These are phyloP conservation scores for Coregonus ussuriensis DNA, from an alignment of 2,797 vertebrate genomes.

Conservation along the genomic window DNA sequence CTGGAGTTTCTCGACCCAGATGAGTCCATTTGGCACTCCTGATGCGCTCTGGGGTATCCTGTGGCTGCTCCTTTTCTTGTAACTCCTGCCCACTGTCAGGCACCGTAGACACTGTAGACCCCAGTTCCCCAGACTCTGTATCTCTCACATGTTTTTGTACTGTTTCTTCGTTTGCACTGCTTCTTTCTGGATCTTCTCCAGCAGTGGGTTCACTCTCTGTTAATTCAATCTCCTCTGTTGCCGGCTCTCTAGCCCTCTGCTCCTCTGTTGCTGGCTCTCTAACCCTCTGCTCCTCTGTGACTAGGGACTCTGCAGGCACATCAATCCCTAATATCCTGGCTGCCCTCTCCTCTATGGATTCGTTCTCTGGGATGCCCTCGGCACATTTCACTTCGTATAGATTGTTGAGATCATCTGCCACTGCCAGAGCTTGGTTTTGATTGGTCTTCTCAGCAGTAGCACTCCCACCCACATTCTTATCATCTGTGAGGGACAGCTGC, in stretches of 20 bases:
- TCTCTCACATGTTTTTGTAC: conserved; percentile 31
- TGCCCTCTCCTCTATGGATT: conserved; percentile 77
- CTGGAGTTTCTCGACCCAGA: conserved; percentile 70
- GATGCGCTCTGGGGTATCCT: conserved; percentile 46
- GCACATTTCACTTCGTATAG: conserved; percentile 40
- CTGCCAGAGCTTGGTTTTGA: conserved; percentile 22
- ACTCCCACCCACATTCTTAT: conserved; percentile 30
- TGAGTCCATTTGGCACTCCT: conserved; percentile 64
- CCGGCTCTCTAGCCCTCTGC: conserved; percentile 42
- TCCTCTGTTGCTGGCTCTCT: conserved; percentile 44
- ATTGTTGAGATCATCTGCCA: conserved; percentile 51
- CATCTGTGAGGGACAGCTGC: conserved; percentile 49
- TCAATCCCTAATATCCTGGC: conserved; percentile 82
- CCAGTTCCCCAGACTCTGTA: conserved; percentile 14
- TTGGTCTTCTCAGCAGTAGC: conserved; percentile 37
- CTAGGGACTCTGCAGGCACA: conserved; percentile 79
- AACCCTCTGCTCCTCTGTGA: conserved; percentile 55
- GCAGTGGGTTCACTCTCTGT: conserved; percentile 34
- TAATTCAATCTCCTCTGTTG: conserved; percentile 36
- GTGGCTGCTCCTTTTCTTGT: conserved; percentile 15
- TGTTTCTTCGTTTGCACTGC: conserved; percentile 49
- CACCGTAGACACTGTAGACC: too few species aligned
- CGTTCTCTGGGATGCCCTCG: conserved; percentile 71
- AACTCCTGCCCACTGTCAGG: conserved; percentile 44
- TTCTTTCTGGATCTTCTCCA: conserved; percentile 43